Base-by-base conservation (phyloP, 2,888 invertebrate genomes). In the Lithophane ornitopus region DNA sequence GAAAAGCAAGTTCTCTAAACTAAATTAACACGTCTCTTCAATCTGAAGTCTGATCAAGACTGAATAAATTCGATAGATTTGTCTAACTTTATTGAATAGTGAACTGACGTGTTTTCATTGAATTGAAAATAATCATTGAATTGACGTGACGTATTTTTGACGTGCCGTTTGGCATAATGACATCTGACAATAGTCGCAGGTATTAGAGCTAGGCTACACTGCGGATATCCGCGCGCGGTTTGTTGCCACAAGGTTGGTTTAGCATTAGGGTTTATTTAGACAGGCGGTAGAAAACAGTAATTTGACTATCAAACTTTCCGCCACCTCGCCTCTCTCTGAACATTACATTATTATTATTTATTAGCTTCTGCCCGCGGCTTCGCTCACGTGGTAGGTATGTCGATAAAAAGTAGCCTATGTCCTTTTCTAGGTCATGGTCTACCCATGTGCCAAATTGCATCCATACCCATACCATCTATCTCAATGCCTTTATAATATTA, bases 91-190 rank as follows among this genome's bases (percentile, higher is more conserved):
- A 80, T 0, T 80, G 54, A 80, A 3, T 11, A 46, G 1, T 14
- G 46, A 76, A 76, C 82, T 69, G 82, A 79, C 82, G 82, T 79
- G 63, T 81, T 68, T 72, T 62, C n/a, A n/a, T 65, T 26, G 44
- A 34, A 34, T 34, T 34, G n/a, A 44, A 52, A n/a, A n/a, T n/a
- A n/a, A 34, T 71, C 19, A 22, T 28, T 28, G 44, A 49, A n/a
- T 22, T 16, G 9, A 28, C n/a, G 4, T 62, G 28, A 63, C 52
- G 14, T 62, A 46, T n/a, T 76, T 78, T 52, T 70, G 76, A 76
- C 70, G 26, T 39, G 0, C 16, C 1, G 11, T 59, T 44, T 76
- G 76, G 41, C 77, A 41, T 54, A 7, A 3, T n/a, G 16, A 73
- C 49, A 73, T 26, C 12, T 76, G 74, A 28, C 26, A 26, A n/a